Percentiles rank a stretch among this genome's conserved stretches.
phyloP scores from a whole-genome alignment of 2,888 invertebrate genomes.

The Lasioglossum lativentre region DNA sequence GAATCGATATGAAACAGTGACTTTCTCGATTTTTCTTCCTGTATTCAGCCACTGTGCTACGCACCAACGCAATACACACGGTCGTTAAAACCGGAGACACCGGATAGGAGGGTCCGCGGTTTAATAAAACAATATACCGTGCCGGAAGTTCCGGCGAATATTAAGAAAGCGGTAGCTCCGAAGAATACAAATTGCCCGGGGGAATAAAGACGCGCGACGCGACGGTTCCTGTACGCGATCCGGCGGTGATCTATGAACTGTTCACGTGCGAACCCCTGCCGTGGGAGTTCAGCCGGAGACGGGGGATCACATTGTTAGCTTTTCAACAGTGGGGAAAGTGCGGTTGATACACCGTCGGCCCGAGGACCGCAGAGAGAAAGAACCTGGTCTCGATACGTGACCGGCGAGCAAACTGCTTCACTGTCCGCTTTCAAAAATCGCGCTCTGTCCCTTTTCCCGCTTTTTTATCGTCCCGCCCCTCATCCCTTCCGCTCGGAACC shows the following conservation, averaged over 20 bases:
- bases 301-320: slow-evolving; percentile 75
- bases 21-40: too few relatives aligned
- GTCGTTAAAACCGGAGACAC: not conserved
- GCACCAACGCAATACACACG: not conserved
- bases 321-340: slow-evolving; percentile 65
- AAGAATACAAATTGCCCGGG: slow-evolving; percentile 21
- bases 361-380: slow-evolving; percentile 20
- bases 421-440: slow-evolving; percentile 47
- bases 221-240: slow-evolving; percentile 22
- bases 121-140: slow-evolving; percentile 41
- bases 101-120: slow-evolving; percentile 5
- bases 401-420: slow-evolving; percentile 40
- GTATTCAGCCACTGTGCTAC: not conserved
- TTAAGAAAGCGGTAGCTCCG: slow-evolving; percentile 12
- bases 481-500: slow-evolving; percentile 4
- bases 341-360: slow-evolving; percentile 69
- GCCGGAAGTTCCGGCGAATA: slow-evolving; percentile 28
- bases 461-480: slow-evolving; percentile 14
- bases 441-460: slow-evolving; percentile 15
- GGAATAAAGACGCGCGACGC: slow-evolving; percentile 9
- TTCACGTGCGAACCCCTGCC: slow-evolving; percentile 37
- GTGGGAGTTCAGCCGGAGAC: slow-evolving; percentile 56
- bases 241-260: slow-evolving; percentile 51
- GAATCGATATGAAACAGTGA: too few relatives aligned
- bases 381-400: slow-evolving; percentile 53